Evolutionary conservation across 2,113 vertebrate species (phyloP).

Genomic region (Rhinolophus ferrumequinum): DNA sequence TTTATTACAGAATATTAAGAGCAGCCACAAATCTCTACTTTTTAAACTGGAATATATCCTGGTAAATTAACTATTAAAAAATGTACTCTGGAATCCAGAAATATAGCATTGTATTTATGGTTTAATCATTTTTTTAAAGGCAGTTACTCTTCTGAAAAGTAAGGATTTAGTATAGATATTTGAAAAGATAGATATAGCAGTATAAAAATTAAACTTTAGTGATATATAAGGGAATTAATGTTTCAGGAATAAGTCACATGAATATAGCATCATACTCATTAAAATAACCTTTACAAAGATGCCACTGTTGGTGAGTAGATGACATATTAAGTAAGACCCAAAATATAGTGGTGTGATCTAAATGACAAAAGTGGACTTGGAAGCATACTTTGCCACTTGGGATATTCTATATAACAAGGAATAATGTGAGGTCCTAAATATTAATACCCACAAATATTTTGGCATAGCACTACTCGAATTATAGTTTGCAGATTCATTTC

Average conservation of each 20-base stretch:
- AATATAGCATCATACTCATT: not conserved
- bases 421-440: not conserved
- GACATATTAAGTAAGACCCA: not conserved
- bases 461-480: not conserved
- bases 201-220: not conserved
- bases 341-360: not conserved
- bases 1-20: constrained; percentile 27
- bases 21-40: not conserved
- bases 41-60: not conserved
- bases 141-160: not conserved
- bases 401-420: not conserved
- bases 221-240: not conserved
- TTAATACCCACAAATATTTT: not conserved
- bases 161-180: not conserved
- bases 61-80: constrained; percentile 36
- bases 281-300: not conserved
- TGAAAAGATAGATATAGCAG: not conserved
- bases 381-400: not conserved
- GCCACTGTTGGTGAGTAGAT: not conserved
- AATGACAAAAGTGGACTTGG: not conserved
- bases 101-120: not conserved
- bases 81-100: not conserved
- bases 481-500: not conserved
- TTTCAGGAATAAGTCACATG: not conserved
- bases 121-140: not conserved